Conservation (phyloP, 2,797 vertebrate species). For the Helostoma temminkii region DNA sequence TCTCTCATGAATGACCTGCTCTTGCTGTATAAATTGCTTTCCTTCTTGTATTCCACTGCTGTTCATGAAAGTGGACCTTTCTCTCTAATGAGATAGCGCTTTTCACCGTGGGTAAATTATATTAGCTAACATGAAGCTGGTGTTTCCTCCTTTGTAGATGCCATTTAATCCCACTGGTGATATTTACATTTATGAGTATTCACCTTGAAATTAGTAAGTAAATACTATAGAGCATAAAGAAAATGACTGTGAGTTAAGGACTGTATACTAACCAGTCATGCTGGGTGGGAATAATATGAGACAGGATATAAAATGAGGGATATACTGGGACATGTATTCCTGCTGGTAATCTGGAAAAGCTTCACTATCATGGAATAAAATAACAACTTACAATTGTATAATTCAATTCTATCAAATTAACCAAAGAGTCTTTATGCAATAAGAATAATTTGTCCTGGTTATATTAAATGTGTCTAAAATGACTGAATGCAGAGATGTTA, state of each 20-base stretch:
- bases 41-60: not conserved
- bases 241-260: not conserved
- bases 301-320: not conserved
- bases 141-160: slow-evolving; percentile 7
- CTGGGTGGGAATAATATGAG: not conserved
- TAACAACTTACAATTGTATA: not conserved
- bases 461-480: slow-evolving; percentile 13
- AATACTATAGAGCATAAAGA: not conserved
- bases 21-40: slow-evolving; percentile 13
- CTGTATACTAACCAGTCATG: not conserved
- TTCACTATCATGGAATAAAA: not conserved
- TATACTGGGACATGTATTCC: not conserved
- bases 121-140: slow-evolving; percentile 14
- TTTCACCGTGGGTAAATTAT: slow-evolving; percentile 14
- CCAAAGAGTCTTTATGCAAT: not conserved
- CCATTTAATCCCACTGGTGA: not conserved
- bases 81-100: slow-evolving; percentile 20
- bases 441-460: not conserved
- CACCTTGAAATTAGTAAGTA: not conserved
- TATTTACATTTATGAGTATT: not conserved
- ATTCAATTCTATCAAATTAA: slow-evolving; percentile 5
- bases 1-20: slow-evolving; percentile 15
- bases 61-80: slow-evolving; percentile 11
- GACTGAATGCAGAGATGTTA: not conserved
- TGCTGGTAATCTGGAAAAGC: not conserved